Percentiles rank a stretch among this genome's conserved stretches.
phyloP scores from a whole-genome alignment of 2,113 vertebrate genomes.

The Grallaria varia region DNA sequence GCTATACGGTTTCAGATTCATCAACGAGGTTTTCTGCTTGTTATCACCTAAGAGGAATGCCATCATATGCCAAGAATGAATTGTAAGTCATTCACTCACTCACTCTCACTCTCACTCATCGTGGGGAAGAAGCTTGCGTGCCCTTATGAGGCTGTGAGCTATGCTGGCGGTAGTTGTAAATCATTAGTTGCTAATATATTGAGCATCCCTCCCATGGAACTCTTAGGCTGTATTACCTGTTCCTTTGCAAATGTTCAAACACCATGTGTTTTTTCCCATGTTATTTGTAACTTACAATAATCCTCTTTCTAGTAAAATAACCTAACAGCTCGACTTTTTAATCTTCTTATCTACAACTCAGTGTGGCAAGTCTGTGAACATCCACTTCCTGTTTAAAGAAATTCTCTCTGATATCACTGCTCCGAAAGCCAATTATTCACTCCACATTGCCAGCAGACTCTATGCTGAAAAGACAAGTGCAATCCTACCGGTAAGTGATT shows the following conservation, averaged over 20 bases:
- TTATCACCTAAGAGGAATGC: not conserved
- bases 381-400: conserved; percentile 28
- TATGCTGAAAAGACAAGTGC: conserved; percentile 33
- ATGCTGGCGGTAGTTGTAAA: no score
- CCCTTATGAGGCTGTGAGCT: no score
- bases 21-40: not conserved
- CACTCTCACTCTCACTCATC: no score
- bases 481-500: conserved; percentile 44
- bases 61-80: not conserved
- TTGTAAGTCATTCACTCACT: not conserved
- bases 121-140: no score
- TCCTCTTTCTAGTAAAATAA: not conserved
- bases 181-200: not conserved
- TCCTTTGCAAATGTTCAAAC: not conserved
- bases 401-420: conserved; percentile 23
- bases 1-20: not conserved
- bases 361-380: conserved; percentile 42
- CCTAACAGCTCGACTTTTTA: not conserved
- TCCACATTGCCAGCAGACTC: conserved; percentile 39
- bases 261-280: not conserved
- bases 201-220: not conserved
- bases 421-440: not conserved
- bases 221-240: not conserved
- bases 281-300: not conserved
- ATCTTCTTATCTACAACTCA: not conserved